A percentile compares a stretch with the other conserved stretches of the same genome.
Conservation (phyloP, 2,797 vertebrate species). For the Anguilla obscura region DNA sequence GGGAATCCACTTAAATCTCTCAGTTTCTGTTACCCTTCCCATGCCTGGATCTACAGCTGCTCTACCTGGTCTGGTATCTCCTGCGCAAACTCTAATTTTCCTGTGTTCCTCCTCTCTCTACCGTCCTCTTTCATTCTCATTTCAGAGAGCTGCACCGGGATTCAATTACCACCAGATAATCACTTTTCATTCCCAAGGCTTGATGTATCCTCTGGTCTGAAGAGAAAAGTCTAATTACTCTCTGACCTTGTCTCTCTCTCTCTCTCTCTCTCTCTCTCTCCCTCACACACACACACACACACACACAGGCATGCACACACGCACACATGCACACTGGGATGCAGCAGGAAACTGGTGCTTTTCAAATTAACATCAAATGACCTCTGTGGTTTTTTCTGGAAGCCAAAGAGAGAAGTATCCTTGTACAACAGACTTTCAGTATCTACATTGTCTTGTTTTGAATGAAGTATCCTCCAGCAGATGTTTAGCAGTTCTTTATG, state of each 20-base stretch:
- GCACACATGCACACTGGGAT: not conserved
- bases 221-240: slow-evolving; percentile 69
- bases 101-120: not conserved
- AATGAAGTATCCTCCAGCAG: not conserved
- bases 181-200: slow-evolving; percentile 72
- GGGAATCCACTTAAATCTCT: not conserved
- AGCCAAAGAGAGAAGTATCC: not conserved
- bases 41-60: not conserved
- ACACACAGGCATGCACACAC: not conserved
- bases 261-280: not conserved
- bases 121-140: slow-evolving; percentile 40
- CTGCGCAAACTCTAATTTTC: not conserved
- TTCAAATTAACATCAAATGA: slow-evolving; percentile 19
- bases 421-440: not conserved
- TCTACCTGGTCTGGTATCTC: not conserved
- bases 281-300: slow-evolving; percentile 13
- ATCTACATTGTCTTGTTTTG: not conserved
- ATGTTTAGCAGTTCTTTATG: not conserved
- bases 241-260: slow-evolving; percentile 59
- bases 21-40: not conserved
- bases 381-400: not conserved
- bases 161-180: slow-evolving; percentile 74
- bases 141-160: slow-evolving; percentile 58
- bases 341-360: not conserved
- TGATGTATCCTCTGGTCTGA: slow-evolving; percentile 61